Conservation (phyloP, 2,797 vertebrate genomes). For the Gadopsis bispinosus region DNA sequence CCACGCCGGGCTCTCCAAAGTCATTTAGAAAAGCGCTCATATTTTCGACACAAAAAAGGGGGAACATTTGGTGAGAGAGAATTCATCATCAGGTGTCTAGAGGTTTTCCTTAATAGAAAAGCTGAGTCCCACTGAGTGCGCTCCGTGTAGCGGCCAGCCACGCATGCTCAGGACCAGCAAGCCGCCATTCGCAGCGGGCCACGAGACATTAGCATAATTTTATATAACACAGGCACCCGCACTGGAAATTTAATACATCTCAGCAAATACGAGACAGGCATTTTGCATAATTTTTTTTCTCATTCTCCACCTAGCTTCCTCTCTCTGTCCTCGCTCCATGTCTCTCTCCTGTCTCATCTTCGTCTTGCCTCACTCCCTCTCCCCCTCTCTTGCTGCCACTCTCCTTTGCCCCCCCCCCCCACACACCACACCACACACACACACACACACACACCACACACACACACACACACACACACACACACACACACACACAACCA, state of each 20-base stretch:
- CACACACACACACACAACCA: constrained; percentile 46
- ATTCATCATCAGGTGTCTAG: constrained; percentile 99
- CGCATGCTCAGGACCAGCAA: constrained; percentile 98
- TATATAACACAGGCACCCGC: constrained; percentile 98
- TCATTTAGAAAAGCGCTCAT: constrained; percentile 98
- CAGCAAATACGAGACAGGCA: constrained; percentile 97
- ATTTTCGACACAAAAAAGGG: constrained; percentile 97
- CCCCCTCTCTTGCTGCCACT: constrained; percentile 58
- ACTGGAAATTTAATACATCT: constrained; percentile 99
- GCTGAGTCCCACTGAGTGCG: constrained; percentile 98
- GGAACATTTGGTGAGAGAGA: constrained; percentile 99
- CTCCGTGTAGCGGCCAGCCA: constrained; percentile 97
- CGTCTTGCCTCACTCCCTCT: constrained; percentile 45
- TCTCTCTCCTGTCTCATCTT: constrained; percentile 74
- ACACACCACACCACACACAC: too few relatives aligned
- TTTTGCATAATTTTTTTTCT: constrained; percentile 92
- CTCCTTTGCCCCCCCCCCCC: constrained; percentile 63
- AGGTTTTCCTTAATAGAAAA: constrained; percentile 99
- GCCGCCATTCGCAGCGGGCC: constrained; percentile 97
- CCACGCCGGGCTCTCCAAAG: constrained; percentile 96
- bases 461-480: too few relatives aligned
- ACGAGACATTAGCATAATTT: constrained; percentile 99
- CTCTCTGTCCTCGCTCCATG: constrained; percentile 71
- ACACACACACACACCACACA: too few relatives aligned
- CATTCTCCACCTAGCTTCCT: constrained; percentile 75